Conservation (phyloP, 2,888 invertebrate genomes). For the Rhagium mordax region DNA sequence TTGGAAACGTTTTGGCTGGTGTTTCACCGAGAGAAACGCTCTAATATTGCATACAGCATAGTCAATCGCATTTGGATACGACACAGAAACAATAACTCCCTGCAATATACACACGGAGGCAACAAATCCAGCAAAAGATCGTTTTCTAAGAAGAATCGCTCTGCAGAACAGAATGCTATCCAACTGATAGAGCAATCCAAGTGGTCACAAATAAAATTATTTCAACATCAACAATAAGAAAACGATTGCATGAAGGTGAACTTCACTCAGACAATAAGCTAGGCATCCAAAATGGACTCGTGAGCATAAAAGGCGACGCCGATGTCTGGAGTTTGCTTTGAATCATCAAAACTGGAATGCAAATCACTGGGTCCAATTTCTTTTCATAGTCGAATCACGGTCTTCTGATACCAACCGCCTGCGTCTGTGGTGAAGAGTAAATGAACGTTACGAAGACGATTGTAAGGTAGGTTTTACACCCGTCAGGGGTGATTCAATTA, state of each 20-base stretch:
- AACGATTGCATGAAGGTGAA: not conserved
- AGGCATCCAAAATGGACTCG: constrained; percentile 2
- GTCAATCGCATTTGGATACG: too few relatives aligned
- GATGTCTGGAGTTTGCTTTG: not conserved
- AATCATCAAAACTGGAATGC: not conserved
- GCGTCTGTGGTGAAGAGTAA: not conserved
- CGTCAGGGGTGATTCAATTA: not conserved
- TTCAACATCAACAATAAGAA: constrained; percentile 12
- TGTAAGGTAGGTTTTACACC: not conserved
- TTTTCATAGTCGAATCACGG: not conserved
- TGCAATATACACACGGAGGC: too few relatives aligned
- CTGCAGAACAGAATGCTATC: too few relatives aligned
- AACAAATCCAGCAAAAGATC: too few relatives aligned
- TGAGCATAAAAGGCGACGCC: constrained; percentile 3
- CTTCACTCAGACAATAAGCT: not conserved
- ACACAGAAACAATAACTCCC: too few relatives aligned
- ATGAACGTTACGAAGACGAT: constrained; percentile 5
- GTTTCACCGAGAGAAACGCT: too few relatives aligned
- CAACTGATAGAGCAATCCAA: too few relatives aligned
- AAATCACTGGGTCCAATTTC: not conserved
- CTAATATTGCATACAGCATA: too few relatives aligned
- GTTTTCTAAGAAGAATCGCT: too few relatives aligned
- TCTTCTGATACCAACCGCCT: not conserved
- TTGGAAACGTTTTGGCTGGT: too few relatives aligned
- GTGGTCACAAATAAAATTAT: too few relatives aligned